Conservation (phyloP, 1,140 invertebrate genomes). For the Ctenoplectra terminalis region DNA sequence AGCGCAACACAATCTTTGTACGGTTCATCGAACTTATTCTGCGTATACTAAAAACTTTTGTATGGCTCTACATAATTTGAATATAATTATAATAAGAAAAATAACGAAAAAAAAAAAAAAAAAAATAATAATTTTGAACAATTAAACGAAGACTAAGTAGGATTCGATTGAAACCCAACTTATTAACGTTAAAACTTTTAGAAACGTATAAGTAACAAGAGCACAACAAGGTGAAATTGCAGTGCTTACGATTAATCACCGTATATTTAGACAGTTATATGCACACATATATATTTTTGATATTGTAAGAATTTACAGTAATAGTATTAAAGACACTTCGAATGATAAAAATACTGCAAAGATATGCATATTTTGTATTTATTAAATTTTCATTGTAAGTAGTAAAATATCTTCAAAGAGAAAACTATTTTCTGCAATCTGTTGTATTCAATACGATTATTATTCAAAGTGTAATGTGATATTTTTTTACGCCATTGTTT, state of each 20-base stretch:
- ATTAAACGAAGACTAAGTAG: background rate
- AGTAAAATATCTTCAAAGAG: constrained; percentile 45
- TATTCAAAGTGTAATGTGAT: constrained; percentile 17
- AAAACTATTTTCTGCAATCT: constrained; percentile 19
- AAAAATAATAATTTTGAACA: background rate
- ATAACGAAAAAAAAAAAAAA: background rate
- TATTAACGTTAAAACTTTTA: background rate
- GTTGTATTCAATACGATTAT: constrained; percentile 2
- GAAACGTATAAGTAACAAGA: background rate
- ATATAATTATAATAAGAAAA: background rate
- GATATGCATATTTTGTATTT: constrained; percentile 51
- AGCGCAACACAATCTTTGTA: constrained; percentile 15
- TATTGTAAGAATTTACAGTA: constrained; percentile 43
- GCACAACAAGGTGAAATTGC: background rate
- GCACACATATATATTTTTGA: constrained; percentile 47
- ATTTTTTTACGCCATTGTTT: background rate
- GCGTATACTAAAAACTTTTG: constrained; percentile 6
- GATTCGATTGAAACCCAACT: background rate
- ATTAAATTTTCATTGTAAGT: constrained; percentile 41
- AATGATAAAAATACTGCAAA: constrained; percentile 48
- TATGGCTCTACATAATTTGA: background rate
- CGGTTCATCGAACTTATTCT: background rate
- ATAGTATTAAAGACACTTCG: constrained; percentile 34
- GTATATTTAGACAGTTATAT: constrained; percentile 14
- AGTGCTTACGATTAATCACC: background rate